A percentile compares a stretch with the other conserved stretches of the same genome.
These are phyloP conservation scores for Orthosia gothica DNA, from an alignment of 2,888 invertebrate species.

Conservation along the genomic window DNA sequence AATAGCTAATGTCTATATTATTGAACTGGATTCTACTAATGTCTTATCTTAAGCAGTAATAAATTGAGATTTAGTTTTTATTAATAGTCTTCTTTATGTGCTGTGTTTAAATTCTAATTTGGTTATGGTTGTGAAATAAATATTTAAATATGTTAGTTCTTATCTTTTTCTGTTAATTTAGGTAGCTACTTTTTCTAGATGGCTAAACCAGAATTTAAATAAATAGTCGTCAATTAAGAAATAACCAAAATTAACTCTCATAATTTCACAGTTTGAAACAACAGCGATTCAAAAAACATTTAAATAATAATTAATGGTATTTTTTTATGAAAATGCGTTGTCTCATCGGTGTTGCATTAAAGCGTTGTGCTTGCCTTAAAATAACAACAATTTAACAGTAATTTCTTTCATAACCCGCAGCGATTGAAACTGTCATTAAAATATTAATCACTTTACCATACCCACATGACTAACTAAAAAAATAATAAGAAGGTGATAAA, in stretches of 20 bases:
- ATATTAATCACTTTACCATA: constrained; percentile 10
- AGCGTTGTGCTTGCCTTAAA: background rate
- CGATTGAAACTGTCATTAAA: constrained; percentile 16
- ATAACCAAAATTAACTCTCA: background rate
- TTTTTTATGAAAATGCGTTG: background rate
- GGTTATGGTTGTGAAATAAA: constrained; percentile 11
- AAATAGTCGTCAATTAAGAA: background rate
- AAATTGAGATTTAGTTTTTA: constrained; percentile 62
- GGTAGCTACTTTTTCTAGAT: constrained; percentile 1
- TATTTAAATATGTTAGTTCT: constrained; percentile 3
- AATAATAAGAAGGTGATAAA: constrained; percentile 58
- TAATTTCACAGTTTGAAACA: background rate
- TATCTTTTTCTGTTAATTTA: constrained; percentile 34
- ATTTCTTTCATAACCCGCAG: constrained; percentile 2
- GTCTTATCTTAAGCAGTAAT: constrained; percentile 59
- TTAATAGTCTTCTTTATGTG: constrained; percentile 45
- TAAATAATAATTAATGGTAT: background rate
- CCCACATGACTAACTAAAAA: constrained; percentile 41
- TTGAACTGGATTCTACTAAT: constrained; percentile 66
- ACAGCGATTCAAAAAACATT: too few relatives aligned
- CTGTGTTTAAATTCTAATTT: constrained; percentile 46
- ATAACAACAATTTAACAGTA: background rate
- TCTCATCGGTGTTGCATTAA: background rate
- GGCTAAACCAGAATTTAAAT: background rate
- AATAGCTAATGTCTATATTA: constrained; percentile 79